A percentile compares a stretch with the other conserved stretches of the same genome.
phyloP scores from a whole-genome alignment of 2,888 invertebrate species.

The Campaea margaritaria region DNA sequence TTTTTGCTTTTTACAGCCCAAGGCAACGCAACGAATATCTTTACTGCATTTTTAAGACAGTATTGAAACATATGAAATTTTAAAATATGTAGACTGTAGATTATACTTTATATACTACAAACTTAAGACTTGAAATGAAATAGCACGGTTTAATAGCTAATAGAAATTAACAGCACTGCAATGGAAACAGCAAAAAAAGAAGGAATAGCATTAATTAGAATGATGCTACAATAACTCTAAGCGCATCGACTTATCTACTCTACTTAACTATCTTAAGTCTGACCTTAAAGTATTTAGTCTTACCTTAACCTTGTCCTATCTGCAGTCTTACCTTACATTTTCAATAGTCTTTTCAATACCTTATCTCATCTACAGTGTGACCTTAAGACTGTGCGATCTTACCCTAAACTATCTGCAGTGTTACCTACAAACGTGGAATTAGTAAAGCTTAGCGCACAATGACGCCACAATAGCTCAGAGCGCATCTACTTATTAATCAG shows the following conservation, averaged over 20 bases:
- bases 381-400: neutral
- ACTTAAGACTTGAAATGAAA: no score
- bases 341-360: no score
- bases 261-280: no score
- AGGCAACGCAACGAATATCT: constrained; percentile 3
- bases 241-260: no score
- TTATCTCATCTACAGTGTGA: no score
- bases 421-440: constrained; percentile 28
- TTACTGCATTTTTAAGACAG: constrained; percentile 3
- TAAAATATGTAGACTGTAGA: neutral
- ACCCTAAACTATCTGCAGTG: neutral
- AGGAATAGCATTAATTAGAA: no score
- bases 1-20: constrained; percentile 41
- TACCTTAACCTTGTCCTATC: neutral
- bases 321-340: neutral
- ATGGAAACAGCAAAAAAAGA: no score
- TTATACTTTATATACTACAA: no score
- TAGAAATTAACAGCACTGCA: no score
- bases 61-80: neutral
- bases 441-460: constrained; percentile 43
- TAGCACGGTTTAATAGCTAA: no score
- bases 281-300: no score
- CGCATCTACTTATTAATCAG: constrained; percentile 66
- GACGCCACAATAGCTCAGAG: constrained; percentile 64
- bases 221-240: no score